Conservation (phyloP, 2,797 vertebrate genomes). For the Crax fasciolata region DNA sequence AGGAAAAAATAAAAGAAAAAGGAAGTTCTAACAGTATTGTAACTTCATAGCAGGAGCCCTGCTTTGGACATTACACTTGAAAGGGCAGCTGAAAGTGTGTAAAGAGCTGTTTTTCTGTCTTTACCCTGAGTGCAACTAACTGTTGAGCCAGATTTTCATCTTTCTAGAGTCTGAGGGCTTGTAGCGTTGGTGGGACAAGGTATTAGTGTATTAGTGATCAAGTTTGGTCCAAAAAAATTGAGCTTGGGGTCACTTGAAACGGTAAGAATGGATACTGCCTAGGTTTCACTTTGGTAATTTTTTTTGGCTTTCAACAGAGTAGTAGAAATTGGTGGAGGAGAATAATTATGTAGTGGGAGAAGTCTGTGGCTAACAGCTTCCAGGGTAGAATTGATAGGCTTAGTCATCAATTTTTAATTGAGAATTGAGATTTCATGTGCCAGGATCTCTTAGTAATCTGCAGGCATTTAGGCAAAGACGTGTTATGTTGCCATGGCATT, state of each 20-base stretch:
- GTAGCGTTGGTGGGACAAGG: not conserved
- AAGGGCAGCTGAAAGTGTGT: not conserved
- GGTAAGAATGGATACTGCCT: not conserved
- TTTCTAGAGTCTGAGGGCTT: not conserved
- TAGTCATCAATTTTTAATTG: constrained; percentile 33
- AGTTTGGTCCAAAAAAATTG: not conserved
- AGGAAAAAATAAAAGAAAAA: not conserved
- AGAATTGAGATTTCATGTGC: not conserved
- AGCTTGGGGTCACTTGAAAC: not conserved
- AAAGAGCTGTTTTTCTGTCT: not conserved
- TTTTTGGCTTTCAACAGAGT: not conserved
- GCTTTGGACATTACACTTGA: not conserved
- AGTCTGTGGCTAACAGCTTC: not conserved
- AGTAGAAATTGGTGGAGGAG: not conserved
- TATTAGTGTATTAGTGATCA: not conserved
- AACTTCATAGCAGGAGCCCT: not conserved
- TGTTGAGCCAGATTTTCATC: not conserved
- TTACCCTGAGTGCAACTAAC: not conserved
- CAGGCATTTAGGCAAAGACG: not conserved
- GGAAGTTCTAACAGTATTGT: not conserved
- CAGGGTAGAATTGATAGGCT: not conserved
- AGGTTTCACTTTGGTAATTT: not conserved
- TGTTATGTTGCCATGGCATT: constrained; percentile 42
- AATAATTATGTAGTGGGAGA: not conserved
- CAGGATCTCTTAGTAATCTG: constrained; percentile 17